Evolutionary conservation across 2,888 invertebrate species (phyloP).

Genomic region (Lamellibrachia columna): DNA sequence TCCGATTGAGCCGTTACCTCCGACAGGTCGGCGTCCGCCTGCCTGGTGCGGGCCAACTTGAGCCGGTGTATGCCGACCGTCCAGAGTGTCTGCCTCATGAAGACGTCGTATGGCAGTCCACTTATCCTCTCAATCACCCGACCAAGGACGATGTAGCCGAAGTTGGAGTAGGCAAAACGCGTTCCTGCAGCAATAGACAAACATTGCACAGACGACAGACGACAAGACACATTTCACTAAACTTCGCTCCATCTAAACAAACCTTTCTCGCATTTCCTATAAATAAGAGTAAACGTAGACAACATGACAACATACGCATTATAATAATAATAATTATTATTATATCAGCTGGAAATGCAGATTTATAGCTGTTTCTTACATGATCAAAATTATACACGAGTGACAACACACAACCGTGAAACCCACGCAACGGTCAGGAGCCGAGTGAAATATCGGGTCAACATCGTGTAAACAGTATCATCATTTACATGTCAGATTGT

Average conservation of each 20-base stretch:
- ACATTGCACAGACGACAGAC: not conserved
- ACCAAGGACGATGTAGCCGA: slow-evolving; percentile 59
- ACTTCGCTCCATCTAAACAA: too few species aligned
- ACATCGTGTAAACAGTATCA: too few species aligned
- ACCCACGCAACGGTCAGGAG: not conserved
- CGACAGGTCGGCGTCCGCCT: slow-evolving; percentile 39
- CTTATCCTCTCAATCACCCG: slow-evolving; percentile 52
- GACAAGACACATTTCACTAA: too few species aligned
- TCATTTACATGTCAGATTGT: not conserved
- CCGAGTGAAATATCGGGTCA: not conserved
- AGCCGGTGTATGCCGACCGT: slow-evolving; percentile 45
- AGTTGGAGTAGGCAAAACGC: slow-evolving; percentile 59
- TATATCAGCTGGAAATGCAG: too few species aligned
- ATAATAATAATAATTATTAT: not conserved
- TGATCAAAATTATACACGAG: not conserved
- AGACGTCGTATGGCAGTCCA: slow-evolving; percentile 47
- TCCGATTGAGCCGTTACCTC: slow-evolving; percentile 40
- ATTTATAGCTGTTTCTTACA: not conserved
- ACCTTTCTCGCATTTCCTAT: too few species aligned
- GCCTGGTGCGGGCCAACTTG: slow-evolving; percentile 41
- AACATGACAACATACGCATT: not conserved
- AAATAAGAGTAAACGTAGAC: too few species aligned
- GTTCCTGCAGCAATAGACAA: slow-evolving; percentile 45
- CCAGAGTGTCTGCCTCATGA: slow-evolving; percentile 44
- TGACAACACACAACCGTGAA: not conserved